Evolutionary conservation across 2,797 vertebrate species (phyloP), one percentile per base, ranked within the genome.

Genomic region (Amblyraja radiata): DNA sequence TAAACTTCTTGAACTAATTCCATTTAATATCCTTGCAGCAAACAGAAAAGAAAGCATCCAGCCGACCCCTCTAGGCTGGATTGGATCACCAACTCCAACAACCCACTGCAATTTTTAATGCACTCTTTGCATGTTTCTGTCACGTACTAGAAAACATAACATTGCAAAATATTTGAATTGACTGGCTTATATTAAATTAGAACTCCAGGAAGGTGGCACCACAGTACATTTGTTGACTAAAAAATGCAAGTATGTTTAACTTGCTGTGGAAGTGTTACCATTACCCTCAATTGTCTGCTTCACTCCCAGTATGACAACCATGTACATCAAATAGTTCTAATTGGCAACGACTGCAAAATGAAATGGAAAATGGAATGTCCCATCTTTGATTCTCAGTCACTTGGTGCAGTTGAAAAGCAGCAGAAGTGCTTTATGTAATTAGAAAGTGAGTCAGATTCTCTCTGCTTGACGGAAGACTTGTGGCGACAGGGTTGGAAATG

Each of bases 401-500:
- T 92, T 76, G 16, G 32, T 76, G 6, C 71, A 76, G 39, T 54
- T 76, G 71, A 92, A 92, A 76, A 76, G 90, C 76, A 92, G 6
- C 90, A 92, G 74, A 74, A 46, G 90, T 92, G 71, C 71, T 23
- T 91, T 91, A 68, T 91, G 90, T 68, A 92, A 76, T 92, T 92
- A 39, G 90, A 74, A 92, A 14, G 25, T 28, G 36, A 74, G 71
- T 39, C 90, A 76, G 71, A 74, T 16, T 76, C 90, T 76, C 73
- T n/a, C 71, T 74, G 65, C 39, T 76, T 76, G 90, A 76, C 9
- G 46, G 54, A 92, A 92, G 25, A 71, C 90, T 92, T 14, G 71
- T 92, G 71, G 39, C 76, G 76, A 92, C 90, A 76, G 84, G 39
- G n/a, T 88, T 88, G 84, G 32, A 88, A 54, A 39, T 92, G 73